phyloP scores from a whole-genome alignment of 2,113 vertebrate genomes.

The cattle (Bos taurus) region ARS-UCD2.0 NC_037347.1:4532001-4532500 shows the following conservation, averaged over 20 bases:
- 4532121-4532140: neutral
- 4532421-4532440: neutral
- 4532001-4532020: neutral
- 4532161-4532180: neutral
- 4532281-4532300: neutral
- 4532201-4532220: neutral
- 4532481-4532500: neutral
- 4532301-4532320: neutral
- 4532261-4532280: neutral
- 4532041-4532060: neutral
- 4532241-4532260: neutral
- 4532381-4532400: neutral
- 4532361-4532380: neutral
- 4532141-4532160: neutral
- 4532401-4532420: neutral
- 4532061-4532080: neutral
- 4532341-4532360: neutral
- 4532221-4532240: neutral
- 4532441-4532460: neutral
- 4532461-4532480: neutral
- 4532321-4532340: neutral
- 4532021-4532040: neutral
- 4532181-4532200: neutral
- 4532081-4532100: neutral
- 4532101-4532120: neutral